These are phyloP conservation scores for Diabrotica balteata DNA, from an alignment of 2,888 invertebrate genomes.

Conservation along the genomic window DNA sequence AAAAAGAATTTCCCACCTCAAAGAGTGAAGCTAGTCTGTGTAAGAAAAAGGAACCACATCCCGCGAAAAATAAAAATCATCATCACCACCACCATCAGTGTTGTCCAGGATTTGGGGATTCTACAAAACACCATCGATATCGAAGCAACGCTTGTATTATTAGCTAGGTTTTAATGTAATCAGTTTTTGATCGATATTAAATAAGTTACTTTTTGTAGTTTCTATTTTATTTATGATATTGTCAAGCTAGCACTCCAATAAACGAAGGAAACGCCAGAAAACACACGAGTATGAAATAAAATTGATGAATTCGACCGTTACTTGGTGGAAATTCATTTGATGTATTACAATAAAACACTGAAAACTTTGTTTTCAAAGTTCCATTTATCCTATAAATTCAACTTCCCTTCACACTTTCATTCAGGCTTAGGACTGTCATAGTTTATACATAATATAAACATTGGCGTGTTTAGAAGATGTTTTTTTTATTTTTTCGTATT, in stretches of 20 bases:
- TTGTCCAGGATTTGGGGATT: slow-evolving; percentile 45
- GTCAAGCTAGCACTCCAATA: background rate
- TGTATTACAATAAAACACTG: no score
- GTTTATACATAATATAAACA: no score
- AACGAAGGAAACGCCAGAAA: background rate
- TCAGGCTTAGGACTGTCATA: no score
- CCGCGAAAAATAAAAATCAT: slow-evolving; percentile 50
- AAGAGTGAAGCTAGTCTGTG: slow-evolving; percentile 54
- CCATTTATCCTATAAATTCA: no score
- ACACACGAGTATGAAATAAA: no score
- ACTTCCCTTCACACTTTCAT: no score
- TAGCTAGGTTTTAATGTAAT: slow-evolving; percentile 8
- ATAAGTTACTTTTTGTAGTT: background rate
- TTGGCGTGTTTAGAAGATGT: no score
- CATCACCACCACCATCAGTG: slow-evolving; percentile 60
- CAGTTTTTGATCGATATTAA: background rate
- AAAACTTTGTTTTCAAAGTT: no score
- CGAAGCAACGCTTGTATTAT: slow-evolving; percentile 59
- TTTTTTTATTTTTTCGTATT: no score
- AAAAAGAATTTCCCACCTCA: slow-evolving; percentile 45
- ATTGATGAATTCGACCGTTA: no score
- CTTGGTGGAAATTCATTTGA: no score
- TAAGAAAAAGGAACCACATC: slow-evolving; percentile 39
- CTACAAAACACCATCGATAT: slow-evolving; percentile 55
- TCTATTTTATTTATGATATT: background rate